Evolutionary conservation across 2,888 invertebrate species (phyloP), one percentile per base, ranked within the genome.

Genomic region (Herminia tarsipennalis): DNA sequence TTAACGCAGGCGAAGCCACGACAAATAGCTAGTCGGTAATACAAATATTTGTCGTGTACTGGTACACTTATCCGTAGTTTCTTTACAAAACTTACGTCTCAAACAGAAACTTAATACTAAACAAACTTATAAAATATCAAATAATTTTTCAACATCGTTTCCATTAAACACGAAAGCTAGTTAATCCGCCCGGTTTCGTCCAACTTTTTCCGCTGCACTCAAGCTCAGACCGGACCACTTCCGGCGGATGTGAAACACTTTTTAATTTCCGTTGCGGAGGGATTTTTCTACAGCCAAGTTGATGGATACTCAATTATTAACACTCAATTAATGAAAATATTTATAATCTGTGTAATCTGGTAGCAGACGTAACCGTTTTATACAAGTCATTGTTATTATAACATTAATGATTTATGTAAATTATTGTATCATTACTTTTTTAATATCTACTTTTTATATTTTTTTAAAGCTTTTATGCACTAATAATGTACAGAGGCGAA

Each of bases 261-360:
- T 91, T 91, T 89, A 90, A 91, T 90, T 90, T 91, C 90, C 90
- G 89, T 73, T 76, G 58, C 66, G 62, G 73, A 73, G 81, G 85
- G 88, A 86, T 90, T 91, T 91, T 91, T 89, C 85, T 87, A 76
- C 76, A 66, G 70, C 71, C 73, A 66, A 53, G 50, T 66, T 85
- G 83, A 86, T 87, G 88, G 81, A 67, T 58, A 61, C 76, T 91
- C 79, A 85, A 88, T 90, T 88, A 89, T 91, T 89, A 75, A 91
- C 79, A 83, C 86, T 84, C 85, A 89, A 89, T 91, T 90, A 91
- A 85, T 86, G 82, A 78, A 80, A 83, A 86, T 88, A 86, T 84
- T 87, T 66, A 55, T 58, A 53, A 53, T 63, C 70, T 61, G 57
- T 42, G 33, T 59, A 65, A 64, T 62, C 66, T 70, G 60, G 35